Evolutionary conservation across 2,888 invertebrate genomes (phyloP), one percentile per base, ranked within the genome.

Genomic region (Leptarthrus brevirostris): DNA sequence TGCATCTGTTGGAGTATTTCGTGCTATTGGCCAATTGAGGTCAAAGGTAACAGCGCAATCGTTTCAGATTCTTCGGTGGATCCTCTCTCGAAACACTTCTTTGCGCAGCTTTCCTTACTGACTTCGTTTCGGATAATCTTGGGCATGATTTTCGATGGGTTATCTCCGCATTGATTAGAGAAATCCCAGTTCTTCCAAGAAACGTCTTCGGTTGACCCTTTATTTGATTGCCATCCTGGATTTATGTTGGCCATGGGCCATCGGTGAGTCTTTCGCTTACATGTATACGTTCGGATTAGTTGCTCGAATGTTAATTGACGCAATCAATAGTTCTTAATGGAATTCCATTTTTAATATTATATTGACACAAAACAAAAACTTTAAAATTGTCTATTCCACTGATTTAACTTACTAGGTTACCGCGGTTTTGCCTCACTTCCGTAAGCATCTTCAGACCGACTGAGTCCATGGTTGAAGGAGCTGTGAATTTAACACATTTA

Each of bases 1-100:
- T 44, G 44, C 49, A 49, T 49, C 18, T 49, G 49, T 49, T 49
- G 49, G 4, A 49, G 49, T 49, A 49, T 49, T 49, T 49, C 12
- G 3, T 49, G n/a, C 22, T 49, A 49, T 49, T 49, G 16, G 22
- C 16, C 3, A 49, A 49, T 49, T 49, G 49, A 16, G 2, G 18
- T 14, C 49, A 49, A 49, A 49, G 4, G 49, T 49, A 49, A 49
- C 49, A 49, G 49, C 20, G 2, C 2, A n/a, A 44, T 44, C 1
- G 44, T 44, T 44, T 44, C 22, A 49, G 22, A 18, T 4, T 49
- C 22, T 49, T 49, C 18, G 22, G 49, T 49, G 49, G 49, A 49
- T 2, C 49, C 49, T 49, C 3, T 18, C 49, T 49, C 22, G 49
- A 49, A 49, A 49, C 22, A 4, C 20, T 49, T 16, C 6, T 16